These are phyloP conservation scores for Radopholus similis DNA, from an alignment of 1,140 invertebrate species.

Conservation along the genomic window DNA sequence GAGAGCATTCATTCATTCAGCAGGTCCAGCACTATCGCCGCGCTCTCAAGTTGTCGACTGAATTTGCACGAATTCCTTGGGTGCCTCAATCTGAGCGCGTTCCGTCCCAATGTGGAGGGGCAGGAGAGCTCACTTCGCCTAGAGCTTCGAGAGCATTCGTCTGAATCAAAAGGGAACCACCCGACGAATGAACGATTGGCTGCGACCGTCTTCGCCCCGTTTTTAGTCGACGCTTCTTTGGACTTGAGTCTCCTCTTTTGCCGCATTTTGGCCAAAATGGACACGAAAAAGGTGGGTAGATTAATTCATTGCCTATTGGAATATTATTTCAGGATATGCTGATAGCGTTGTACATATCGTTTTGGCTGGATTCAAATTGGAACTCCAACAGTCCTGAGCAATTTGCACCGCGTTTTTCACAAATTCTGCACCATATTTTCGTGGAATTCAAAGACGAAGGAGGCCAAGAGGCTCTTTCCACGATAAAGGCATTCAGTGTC, in stretches of 20 bases:
- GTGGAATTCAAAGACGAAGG: too few species aligned
- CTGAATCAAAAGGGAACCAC: too few species aligned
- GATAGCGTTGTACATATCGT: slow-evolving; percentile 14
- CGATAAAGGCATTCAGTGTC: slow-evolving; percentile 2
- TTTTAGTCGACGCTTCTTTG: background rate
- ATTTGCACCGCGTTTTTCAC: background rate
- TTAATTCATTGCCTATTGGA: background rate
- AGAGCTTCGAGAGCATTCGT: too few species aligned
- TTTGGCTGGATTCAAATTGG: slow-evolving; percentile 22
- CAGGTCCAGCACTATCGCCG: too few species aligned
- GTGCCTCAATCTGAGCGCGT: background rate
- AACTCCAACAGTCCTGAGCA: slow-evolving; percentile 3
- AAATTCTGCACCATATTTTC: too few species aligned
- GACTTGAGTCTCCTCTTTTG: too few species aligned
- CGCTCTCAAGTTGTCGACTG: background rate
- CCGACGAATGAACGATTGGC: too few species aligned
- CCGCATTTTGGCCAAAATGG: background rate
- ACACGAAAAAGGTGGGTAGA: background rate
- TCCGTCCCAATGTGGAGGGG: too few species aligned
- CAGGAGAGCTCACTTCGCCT: too few species aligned
- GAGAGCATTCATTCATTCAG: too few species aligned
- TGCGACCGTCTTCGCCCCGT: slow-evolving; percentile 14
- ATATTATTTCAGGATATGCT: slow-evolving; percentile 10
- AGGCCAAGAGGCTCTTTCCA: too few species aligned
- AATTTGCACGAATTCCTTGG: background rate